Evolutionary conservation across 2,888 invertebrate genomes (phyloP), one percentile per base, ranked within the genome.

Genomic region (Drosophila gaucha): DNA sequence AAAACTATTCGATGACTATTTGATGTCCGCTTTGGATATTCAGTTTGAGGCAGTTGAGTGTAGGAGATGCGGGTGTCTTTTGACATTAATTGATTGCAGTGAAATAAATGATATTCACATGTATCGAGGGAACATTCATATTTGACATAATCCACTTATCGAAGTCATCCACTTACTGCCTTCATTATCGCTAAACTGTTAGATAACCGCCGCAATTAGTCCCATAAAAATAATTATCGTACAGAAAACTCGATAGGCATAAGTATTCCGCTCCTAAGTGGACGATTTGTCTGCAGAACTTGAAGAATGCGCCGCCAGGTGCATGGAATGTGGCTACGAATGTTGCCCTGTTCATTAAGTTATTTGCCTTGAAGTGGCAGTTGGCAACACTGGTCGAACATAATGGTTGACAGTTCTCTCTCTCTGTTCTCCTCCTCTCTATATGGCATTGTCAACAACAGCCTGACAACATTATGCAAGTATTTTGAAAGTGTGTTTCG

Each of bases 131-230:
- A 44, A 10, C 50, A 62, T 50, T 60, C 59, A 62, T 47, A 38
- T 46, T 55, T 26, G 54, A 62, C 54, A 56, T 63, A 63, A 64
- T 54, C 70, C 57, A 75, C 73, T 60, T 69, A 52, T 16, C 12
- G 22, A 24, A 38, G 20, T 41, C 46, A 47, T 54, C 44, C 52
- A 67, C 52, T 44, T 47, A 26, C 31, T 58, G 51, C 43, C 55
- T 39, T 62, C 65, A 54, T 51, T 63, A 63, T 66, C 47, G 33
- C 47, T 65, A 57, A 65, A 52, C 66, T 69, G 75, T 64, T 68
- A 67, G 85, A 86, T 86, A 86, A 77, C 67, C 80, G 70, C 50
- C 56, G 51, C 85, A 86, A 80, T 80, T 80, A 80, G 80, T 74
- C 57, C 20, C 63, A 30, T 63, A 79, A 73, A 80, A 80, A 73